phyloP scores from a whole-genome alignment of 2,113 vertebrate genomes.

The Sminthopsis crassicaudata region DNA sequence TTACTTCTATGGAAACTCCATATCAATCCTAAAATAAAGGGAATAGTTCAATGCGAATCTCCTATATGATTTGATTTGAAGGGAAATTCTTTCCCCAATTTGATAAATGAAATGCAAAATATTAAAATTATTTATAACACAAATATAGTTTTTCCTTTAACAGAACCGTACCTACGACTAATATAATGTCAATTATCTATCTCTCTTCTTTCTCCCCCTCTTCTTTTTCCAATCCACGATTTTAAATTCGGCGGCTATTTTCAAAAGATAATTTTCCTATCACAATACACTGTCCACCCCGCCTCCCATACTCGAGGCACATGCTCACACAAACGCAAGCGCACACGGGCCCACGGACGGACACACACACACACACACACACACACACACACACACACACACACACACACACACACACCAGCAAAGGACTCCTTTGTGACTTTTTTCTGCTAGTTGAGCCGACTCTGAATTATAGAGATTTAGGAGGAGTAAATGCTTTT shows the following conservation, averaged over 20 bases:
- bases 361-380: background rate
- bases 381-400: background rate
- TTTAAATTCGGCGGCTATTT: background rate
- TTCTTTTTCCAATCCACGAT: background rate
- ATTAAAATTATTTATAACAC: background rate
- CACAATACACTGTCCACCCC: background rate
- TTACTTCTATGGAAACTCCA: background rate
- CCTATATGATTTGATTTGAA: background rate
- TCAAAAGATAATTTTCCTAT: constrained; percentile 29
- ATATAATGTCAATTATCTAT: background rate
- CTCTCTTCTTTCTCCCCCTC: background rate
- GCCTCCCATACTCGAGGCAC: background rate
- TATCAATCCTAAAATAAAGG: background rate
- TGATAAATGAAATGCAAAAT: background rate
- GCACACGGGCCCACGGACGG: too few relatives aligned
- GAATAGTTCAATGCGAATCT: background rate
- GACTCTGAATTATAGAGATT: background rate
- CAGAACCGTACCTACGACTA: background rate
- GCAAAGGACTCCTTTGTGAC: background rate
- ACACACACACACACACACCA: background rate
- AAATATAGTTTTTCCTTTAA: background rate
- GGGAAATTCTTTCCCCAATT: background rate
- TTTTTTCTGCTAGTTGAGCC: background rate
- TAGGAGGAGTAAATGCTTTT: background rate
- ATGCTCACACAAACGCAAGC: background rate